phyloP scores from a whole-genome alignment of 1,140 invertebrate genomes.

The Tyrophagus putrescentiae region DNA sequence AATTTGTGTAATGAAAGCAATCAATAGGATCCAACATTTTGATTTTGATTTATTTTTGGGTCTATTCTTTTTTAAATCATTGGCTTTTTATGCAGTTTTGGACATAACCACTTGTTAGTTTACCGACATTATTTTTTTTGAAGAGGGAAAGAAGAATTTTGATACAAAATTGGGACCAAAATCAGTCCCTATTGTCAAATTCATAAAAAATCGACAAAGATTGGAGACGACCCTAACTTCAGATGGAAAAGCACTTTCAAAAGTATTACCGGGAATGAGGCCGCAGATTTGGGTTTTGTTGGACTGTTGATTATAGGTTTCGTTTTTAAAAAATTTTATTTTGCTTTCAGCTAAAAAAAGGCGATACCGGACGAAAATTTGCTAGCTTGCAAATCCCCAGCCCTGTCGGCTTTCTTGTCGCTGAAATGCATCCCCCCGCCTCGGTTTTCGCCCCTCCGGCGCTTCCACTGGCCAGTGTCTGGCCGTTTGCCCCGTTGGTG shows the following conservation, averaged over 20 bases:
- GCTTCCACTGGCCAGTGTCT: no score
- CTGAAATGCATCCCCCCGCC: no score
- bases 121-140: conserved; percentile 72
- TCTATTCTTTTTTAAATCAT: conserved; percentile 87
- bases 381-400: no score
- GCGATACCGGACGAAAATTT: no score
- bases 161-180: conserved; percentile 70
- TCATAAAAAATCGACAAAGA: conserved; percentile 2
- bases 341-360: no score
- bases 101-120: conserved; percentile 93
- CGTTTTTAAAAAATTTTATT: no score
- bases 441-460: no score
- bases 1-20: conserved; percentile 47
- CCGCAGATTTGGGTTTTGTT: no score
- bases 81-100: conserved; percentile 93
- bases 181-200: conserved; percentile 73
- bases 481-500: no score
- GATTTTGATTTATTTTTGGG: conserved; percentile 91
- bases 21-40: conserved; percentile 76
- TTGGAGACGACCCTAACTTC: conserved; percentile 2
- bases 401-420: no score
- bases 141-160: conserved; percentile 56
- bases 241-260: conserved; percentile 1
- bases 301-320: no score
- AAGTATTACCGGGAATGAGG: no score